Percentiles rank a stretch among this genome's conserved stretches.
phyloP scores from a whole-genome alignment of 2,888 invertebrate species.

The Eupithecia dodoneata region DNA sequence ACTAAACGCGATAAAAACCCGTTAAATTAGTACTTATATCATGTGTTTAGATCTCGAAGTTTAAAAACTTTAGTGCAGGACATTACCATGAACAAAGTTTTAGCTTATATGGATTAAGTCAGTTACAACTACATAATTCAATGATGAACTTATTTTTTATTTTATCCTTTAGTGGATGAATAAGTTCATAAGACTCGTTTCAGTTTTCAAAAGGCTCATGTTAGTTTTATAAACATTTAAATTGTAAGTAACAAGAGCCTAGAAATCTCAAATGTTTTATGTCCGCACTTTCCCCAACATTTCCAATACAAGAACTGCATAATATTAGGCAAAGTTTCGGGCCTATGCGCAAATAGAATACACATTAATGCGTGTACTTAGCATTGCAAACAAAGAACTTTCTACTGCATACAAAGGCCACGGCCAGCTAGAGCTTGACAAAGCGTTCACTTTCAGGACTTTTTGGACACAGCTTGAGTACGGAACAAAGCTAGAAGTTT shows the following conservation, averaged over 20 bases:
- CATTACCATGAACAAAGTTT: background rate
- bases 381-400: slow-evolving; percentile 62
- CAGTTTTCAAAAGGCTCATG: background rate
- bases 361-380: slow-evolving; percentile 32
- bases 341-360: slow-evolving; percentile 35
- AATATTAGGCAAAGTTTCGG: slow-evolving; percentile 37
- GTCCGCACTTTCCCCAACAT: slow-evolving; percentile 33
- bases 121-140: background rate
- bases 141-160: background rate
- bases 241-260: background rate
- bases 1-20: no score
- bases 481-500: background rate
- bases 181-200: background rate
- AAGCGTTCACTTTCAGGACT: background rate
- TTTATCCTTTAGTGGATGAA: background rate
- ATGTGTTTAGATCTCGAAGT: no score
- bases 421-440: slow-evolving; percentile 36
- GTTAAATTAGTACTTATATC: no score
- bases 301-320: slow-evolving; percentile 41
- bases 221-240: background rate
- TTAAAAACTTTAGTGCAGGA: no score
- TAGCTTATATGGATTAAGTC: background rate
- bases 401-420: slow-evolving; percentile 64
- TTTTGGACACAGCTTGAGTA: background rate
- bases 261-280: background rate